Percentiles rank a stretch among this genome's conserved stretches.
Evolutionary conservation across 92 coral and sea anemone species (phyloP).

Genomic region (Blastomussa wellsi): DNA sequence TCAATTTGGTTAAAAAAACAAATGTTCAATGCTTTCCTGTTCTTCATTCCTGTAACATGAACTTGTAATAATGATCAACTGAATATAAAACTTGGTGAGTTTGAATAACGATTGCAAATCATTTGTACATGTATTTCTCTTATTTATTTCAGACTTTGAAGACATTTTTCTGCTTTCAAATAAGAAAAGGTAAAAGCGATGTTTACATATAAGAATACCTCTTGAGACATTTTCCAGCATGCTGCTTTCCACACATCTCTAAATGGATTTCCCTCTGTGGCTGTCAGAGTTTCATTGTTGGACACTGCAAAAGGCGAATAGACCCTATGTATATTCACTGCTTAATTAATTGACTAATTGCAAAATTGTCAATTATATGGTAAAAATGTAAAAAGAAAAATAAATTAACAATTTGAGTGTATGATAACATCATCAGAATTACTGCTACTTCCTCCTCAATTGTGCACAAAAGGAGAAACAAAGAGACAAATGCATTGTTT

Average conservation of each 20-base stretch:
- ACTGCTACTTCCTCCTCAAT: neutral
- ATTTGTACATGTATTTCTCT: neutral
- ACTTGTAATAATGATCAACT: neutral
- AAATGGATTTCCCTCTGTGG: conserved; percentile 82
- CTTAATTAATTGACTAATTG: too few relatives aligned
- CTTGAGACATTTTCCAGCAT: conserved; percentile 87
- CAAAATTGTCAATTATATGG: neutral
- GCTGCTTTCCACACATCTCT: conserved; percentile 93
- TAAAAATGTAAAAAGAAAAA: neutral
- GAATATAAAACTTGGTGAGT: neutral
- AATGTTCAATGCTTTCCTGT: neutral
- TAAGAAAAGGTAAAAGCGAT: neutral
- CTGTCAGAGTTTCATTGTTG: conserved; percentile 54
- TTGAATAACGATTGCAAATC: neutral
- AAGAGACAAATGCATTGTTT: neutral
- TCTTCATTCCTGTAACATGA: neutral
- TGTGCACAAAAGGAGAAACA: neutral
- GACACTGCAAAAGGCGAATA: conserved; percentile 36
- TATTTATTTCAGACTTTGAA: neutral
- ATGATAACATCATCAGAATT: neutral
- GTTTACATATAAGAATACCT: conserved; percentile 48
- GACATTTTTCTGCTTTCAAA: neutral
- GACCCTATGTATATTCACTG: neutral
- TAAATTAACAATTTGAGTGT: neutral
- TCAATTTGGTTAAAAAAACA: too few relatives aligned